phyloP scores from a whole-genome alignment of 2,888 invertebrate genomes.

The Andrena haemorrhoa region DNA sequence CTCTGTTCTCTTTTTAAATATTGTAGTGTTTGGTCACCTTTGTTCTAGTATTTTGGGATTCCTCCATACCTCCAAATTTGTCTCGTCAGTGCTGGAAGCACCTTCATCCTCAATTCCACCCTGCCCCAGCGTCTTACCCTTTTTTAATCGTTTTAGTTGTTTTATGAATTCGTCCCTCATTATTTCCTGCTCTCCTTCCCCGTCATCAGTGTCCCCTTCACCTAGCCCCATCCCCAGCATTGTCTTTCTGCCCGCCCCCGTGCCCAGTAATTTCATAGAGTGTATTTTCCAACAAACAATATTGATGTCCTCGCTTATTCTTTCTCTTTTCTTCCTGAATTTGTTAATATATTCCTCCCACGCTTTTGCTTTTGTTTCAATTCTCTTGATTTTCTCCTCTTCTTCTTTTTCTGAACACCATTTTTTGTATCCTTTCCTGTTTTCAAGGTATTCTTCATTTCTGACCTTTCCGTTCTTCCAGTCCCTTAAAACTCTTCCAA shows the following conservation, averaged over 20 bases:
- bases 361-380: not conserved
- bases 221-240: not conserved
- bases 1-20: too few species aligned
- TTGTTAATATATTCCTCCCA: not conserved
- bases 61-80: not conserved
- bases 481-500: not conserved
- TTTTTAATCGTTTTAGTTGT: not conserved
- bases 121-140: not conserved
- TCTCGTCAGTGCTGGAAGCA: not conserved
- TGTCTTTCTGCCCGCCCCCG: not conserved
- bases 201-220: not conserved
- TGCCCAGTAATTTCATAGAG: not conserved
- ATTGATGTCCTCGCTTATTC: not conserved
- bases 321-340: not conserved
- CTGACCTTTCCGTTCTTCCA: not conserved
- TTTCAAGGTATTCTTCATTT: not conserved
- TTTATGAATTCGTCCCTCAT: not conserved
- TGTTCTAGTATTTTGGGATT: not conserved
- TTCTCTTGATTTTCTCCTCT: not conserved
- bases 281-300: not conserved
- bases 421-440: not conserved
- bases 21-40: too few species aligned
- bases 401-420: not conserved
- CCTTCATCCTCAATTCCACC: not conserved
- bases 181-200: not conserved